phyloP scores from a whole-genome alignment of 2,113 vertebrate species.

The Mobula hypostoma region DNA sequence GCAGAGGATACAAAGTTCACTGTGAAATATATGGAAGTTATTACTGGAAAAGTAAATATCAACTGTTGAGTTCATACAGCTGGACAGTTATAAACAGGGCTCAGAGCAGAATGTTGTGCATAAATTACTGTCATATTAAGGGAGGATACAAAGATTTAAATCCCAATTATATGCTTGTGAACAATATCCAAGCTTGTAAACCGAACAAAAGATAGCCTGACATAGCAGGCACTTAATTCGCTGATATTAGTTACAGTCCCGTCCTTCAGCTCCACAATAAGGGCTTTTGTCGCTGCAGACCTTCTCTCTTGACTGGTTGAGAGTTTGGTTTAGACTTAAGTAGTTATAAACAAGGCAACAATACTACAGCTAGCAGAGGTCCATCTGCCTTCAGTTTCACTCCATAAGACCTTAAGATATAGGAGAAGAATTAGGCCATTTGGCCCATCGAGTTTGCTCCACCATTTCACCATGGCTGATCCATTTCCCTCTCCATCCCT shows the following conservation, averaged over 20 bases:
- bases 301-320: neutral
- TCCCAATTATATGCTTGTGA: neutral
- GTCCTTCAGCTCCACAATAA: neutral
- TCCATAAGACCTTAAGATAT: no score
- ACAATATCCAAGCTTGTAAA: neutral
- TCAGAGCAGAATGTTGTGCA: neutral
- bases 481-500: no score
- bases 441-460: no score
- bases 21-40: constrained; percentile 8
- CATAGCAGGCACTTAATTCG: neutral
- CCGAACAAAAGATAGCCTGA: neutral
- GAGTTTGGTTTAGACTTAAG: neutral
- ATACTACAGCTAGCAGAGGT: neutral
- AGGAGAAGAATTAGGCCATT: no score
- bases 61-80: neutral
- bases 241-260: neutral
- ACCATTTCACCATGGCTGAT: no score
- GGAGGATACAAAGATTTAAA: neutral
- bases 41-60: neutral
- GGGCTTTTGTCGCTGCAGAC: neutral
- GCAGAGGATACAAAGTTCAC: neutral
- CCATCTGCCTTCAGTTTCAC: constrained; percentile 20
- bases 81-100: neutral
- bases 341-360: neutral
- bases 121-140: neutral